Evolutionary conservation across 2,113 vertebrate species (phyloP).

Genomic region (Lagopus leucura): DNA sequence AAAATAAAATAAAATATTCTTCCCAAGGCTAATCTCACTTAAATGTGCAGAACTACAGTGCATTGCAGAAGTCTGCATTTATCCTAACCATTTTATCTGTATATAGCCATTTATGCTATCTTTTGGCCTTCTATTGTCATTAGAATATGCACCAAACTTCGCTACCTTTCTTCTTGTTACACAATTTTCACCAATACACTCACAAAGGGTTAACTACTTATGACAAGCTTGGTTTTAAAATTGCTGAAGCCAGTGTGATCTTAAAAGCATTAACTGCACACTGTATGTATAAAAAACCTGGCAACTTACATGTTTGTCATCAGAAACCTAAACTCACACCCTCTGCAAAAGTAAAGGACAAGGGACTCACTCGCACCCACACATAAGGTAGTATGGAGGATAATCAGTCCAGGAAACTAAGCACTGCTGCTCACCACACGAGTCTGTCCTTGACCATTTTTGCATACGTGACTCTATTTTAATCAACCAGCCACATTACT

Average conservation of each 20-base stretch:
- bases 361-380: background rate
- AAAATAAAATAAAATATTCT: background rate
- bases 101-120: background rate
- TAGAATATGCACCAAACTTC: background rate
- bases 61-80: background rate
- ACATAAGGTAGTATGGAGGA: rapidly evolving
- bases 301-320: background rate
- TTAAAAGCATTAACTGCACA: background rate
- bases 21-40: background rate
- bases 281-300: background rate
- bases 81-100: background rate
- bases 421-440: background rate
- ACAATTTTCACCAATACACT: background rate
- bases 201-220: background rate
- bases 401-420: background rate
- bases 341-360: background rate
- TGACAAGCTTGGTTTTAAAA: background rate
- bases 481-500: background rate
- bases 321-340: background rate
- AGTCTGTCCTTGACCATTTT: background rate
- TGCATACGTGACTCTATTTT: rapidly evolving
- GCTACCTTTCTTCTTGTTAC: background rate
- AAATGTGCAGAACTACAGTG: background rate
- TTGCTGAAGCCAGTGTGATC: background rate
- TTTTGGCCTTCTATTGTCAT: background rate